Conservation (phyloP, 2,888 invertebrate genomes). For the Thera britannica region DNA sequence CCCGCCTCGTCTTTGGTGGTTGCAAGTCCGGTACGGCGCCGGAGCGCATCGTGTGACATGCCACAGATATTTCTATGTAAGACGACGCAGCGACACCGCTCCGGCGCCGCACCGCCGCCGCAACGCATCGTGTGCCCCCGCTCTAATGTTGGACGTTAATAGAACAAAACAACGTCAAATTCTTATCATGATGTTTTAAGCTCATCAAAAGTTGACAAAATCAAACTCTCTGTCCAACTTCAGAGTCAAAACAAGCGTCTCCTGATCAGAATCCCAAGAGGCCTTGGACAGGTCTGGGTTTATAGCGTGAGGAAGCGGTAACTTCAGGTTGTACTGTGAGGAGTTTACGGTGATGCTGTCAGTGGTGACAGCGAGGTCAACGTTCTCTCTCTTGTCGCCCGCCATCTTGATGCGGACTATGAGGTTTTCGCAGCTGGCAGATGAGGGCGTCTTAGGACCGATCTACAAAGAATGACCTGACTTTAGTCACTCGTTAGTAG, state of each 20-base stretch:
- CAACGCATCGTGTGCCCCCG: too few relatives aligned
- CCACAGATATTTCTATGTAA: too few relatives aligned
- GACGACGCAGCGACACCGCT: too few relatives aligned
- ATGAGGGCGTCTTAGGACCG: conserved; percentile 90
- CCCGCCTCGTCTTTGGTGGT: too few relatives aligned
- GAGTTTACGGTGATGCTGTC: conserved; percentile 86
- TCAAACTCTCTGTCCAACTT: conserved; percentile 92
- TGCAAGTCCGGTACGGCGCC: too few relatives aligned
- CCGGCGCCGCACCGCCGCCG: too few relatives aligned
- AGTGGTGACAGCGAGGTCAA: conserved; percentile 88
- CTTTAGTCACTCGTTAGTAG: neutral
- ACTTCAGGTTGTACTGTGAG: conserved; percentile 87
- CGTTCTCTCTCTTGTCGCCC: conserved; percentile 89
- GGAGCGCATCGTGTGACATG: too few relatives aligned
- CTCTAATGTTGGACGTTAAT: neutral
- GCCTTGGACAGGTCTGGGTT: conserved; percentile 93
- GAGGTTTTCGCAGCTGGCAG: conserved; percentile 95
- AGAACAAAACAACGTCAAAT: neutral
- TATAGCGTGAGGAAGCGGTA: conserved; percentile 92
- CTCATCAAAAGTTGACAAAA: conserved; percentile 91
- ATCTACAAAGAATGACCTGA: conserved; percentile 80
- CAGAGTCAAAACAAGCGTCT: conserved; percentile 89
- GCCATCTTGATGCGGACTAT: conserved; percentile 91
- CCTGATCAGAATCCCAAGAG: conserved; percentile 88
- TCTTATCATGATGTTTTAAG: conserved; percentile 14